A percentile compares a stretch with the other conserved stretches of the same genome.
Conservation (phyloP, 2,888 invertebrate genomes). For the Standfussiana lucernea region DNA sequence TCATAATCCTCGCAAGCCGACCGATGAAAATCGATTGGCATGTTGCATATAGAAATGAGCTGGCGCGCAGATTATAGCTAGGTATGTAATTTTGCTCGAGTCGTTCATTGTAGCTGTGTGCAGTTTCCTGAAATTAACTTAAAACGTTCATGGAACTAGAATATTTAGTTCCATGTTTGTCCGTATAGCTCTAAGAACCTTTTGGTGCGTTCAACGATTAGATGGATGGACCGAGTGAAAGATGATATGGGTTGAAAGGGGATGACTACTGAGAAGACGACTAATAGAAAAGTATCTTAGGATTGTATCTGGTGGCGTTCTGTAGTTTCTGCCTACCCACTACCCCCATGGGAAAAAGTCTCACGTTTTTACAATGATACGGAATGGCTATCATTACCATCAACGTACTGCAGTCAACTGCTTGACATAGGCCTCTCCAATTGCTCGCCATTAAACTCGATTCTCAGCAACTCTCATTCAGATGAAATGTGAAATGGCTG, state of each 20-base stretch:
- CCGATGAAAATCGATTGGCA: slow-evolving; percentile 32
- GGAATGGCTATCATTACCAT: background rate
- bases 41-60: slow-evolving; percentile 2
- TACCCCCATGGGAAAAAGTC: no score
- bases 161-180: background rate
- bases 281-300: no score
- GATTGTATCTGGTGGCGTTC: no score
- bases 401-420: background rate
- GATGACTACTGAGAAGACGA: no score
- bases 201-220: background rate
- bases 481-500: background rate
- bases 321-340: no score
- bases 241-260: no score
- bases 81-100: slow-evolving; percentile 9
- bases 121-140: slow-evolving; percentile 6
- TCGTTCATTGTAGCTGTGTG: background rate
- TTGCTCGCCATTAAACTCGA: background rate
- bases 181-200: background rate
- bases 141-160: background rate
- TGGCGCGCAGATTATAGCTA: background rate
- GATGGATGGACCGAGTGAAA: background rate
- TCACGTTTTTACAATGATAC: background rate
- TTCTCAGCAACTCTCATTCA: background rate
- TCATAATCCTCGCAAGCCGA: background rate
- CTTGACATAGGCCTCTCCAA: background rate